Evolutionary conservation across 2,113 vertebrate genomes (phyloP).

Genomic region (Deroptyus accipitrinus): DNA sequence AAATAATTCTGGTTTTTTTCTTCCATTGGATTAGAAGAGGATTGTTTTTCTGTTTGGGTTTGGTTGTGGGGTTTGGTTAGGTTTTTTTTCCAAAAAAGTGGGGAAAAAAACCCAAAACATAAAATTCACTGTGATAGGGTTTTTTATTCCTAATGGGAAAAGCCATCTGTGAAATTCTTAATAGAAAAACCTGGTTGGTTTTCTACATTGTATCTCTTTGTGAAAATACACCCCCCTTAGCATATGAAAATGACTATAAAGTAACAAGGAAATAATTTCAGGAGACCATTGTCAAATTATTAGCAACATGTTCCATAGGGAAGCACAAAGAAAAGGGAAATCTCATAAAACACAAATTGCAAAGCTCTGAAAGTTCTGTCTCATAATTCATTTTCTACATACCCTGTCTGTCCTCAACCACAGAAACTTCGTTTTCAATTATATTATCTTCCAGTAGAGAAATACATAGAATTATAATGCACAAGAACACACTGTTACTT

Average conservation of each 20-base stretch:
- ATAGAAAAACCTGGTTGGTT: background rate
- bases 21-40: background rate
- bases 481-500: conserved; percentile 40
- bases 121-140: background rate
- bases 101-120: background rate
- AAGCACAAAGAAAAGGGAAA: background rate
- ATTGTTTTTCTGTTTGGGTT: background rate
- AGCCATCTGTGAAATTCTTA: background rate
- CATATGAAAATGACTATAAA: background rate
- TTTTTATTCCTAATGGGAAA: background rate
- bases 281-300: background rate
- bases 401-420: conserved; percentile 23
- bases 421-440: conserved; percentile 19
- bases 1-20: background rate
- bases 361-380: conserved; percentile 31
- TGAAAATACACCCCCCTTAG: background rate
- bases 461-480: conserved; percentile 43
- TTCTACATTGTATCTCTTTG: background rate
- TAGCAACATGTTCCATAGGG: background rate
- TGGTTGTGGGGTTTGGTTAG: too few species aligned
- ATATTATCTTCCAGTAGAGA: conserved; percentile 37
- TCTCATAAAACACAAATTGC: conserved; percentile 42
- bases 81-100: background rate
- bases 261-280: background rate
- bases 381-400: conserved; percentile 45